phyloP scores from a whole-genome alignment of 2,797 vertebrate species.

The Cetoscarus ocellatus region DNA sequence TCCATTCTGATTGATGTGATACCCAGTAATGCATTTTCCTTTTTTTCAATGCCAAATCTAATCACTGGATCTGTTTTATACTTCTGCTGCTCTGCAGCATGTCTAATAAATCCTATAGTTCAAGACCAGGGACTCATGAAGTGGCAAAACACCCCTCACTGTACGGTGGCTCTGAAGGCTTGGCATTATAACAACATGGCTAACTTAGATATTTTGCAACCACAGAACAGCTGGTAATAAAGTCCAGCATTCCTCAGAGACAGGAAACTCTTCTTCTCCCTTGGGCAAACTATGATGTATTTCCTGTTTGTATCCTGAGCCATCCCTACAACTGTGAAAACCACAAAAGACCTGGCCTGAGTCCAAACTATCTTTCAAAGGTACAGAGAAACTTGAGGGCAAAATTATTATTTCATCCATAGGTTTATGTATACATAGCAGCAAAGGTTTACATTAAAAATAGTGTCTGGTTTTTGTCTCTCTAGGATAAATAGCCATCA shows the following conservation, averaged over 20 bases:
- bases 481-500: conserved; percentile 34
- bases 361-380: conserved; percentile 32
- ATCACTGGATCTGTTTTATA: not conserved
- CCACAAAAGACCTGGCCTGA: conserved; percentile 24
- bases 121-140: not conserved
- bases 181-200: not conserved
- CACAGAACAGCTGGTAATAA: conserved; percentile 33
- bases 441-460: conserved; percentile 35
- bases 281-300: conserved; percentile 61
- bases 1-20: conserved; percentile 44
- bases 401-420: conserved; percentile 14
- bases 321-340: conserved; percentile 50
- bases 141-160: not conserved
- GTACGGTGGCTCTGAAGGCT: not conserved
- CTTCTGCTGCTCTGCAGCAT: not conserved
- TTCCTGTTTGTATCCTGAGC: conserved; percentile 75
- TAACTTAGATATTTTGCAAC: conserved; percentile 8
- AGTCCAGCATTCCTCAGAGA: conserved; percentile 56
- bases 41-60: conserved; percentile 42
- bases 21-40: conserved; percentile 55
- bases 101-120: not conserved
- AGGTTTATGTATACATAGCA: conserved; percentile 12
- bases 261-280: conserved; percentile 66
- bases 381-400: conserved; percentile 18
- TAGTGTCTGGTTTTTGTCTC: conserved; percentile 47